Evolutionary conservation across 2,113 vertebrate genomes (phyloP).

Genomic region (Phasianus colchicus): DNA sequence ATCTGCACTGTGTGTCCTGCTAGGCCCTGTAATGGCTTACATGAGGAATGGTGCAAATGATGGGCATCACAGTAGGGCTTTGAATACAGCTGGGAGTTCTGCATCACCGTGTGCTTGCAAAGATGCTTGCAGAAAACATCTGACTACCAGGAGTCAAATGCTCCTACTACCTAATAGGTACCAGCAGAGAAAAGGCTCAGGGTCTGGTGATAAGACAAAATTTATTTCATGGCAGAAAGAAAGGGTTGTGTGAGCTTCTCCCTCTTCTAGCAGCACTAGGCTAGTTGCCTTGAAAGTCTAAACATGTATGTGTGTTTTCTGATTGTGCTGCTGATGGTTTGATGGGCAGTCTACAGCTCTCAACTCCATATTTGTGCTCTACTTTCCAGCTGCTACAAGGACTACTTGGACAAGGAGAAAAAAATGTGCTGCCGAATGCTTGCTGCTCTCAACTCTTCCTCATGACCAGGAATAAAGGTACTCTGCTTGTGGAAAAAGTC

Average conservation of each 20-base stretch:
- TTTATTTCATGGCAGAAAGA: background rate
- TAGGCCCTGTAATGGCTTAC: background rate
- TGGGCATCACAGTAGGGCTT: background rate
- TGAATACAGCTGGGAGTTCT: background rate
- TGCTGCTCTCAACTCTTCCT: background rate
- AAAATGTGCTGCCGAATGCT: conserved; percentile 81
- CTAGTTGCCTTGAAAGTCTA: background rate
- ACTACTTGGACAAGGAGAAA: conserved; percentile 68
- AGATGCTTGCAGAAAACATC: background rate
- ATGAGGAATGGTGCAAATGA: background rate
- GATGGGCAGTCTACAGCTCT: fast-evolving
- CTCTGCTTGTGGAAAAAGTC: background rate
- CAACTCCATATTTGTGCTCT: background rate
- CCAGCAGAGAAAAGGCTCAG: background rate
- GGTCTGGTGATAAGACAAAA: background rate
- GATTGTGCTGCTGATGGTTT: background rate
- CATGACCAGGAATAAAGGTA: conserved; percentile 67
- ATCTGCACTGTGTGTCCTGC: fast-evolving
- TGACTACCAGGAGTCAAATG: background rate
- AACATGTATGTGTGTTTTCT: fast-evolving
- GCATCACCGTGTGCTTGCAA: fast-evolving
- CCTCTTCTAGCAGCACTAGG: background rate
- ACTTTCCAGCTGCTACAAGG: conserved; percentile 65
- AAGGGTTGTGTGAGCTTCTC: background rate
- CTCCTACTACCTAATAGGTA: background rate